Evolutionary conservation across 2,797 vertebrate genomes (phyloP), one percentile per base, ranked within the genome.

Genomic region (Ficedula albicollis): DNA sequence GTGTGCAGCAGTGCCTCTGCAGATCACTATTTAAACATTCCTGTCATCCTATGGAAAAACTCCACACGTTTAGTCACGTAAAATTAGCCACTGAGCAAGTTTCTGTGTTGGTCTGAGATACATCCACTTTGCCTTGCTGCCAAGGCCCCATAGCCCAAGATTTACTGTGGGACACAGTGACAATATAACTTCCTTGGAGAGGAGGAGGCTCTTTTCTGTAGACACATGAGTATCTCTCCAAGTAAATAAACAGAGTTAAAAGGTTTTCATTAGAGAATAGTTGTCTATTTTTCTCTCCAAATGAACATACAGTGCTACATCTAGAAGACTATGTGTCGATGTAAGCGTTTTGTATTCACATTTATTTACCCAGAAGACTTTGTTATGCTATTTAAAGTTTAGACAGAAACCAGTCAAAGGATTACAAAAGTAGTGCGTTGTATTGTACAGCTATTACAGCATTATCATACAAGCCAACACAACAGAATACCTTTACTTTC

Each of bases 341-440:
- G 20, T 77, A 94, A 84, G 22, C 26, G 67, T 90, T 92, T n/a
- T 64, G 48, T 73, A 62, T 11, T 39, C 26, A 48, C 29, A 64
- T 74, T 66, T 92, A 75, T 76, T 87, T 91, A 93, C 58, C 62
- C 32, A 63, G 70, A 75, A 89, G 51, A 49, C 67, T 87, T 85
- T 66, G 41, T 68, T 92, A 30, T 44, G 58, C 49, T 78, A 15
- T 66, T 93, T 66, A 55, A 86, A 95, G 66, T 78, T 64, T 76
- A 93, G 70, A 77, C 32, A 93, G 77, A 92, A 81, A 6, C 22
- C 72, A 94, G 78, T 63, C 15, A 63, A 86, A 87, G 23, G 5
- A 30, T 63, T 78, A 30, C 30, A 49, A 49, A 73, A 70, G 22
- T 32, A 64, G 27, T 66, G 7, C 32, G 26, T 34, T 66, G 11